These are phyloP conservation scores for Microctenopoma stevenorrisi DNA, from an alignment of 2,797 vertebrate species.

Conservation along the genomic window DNA sequence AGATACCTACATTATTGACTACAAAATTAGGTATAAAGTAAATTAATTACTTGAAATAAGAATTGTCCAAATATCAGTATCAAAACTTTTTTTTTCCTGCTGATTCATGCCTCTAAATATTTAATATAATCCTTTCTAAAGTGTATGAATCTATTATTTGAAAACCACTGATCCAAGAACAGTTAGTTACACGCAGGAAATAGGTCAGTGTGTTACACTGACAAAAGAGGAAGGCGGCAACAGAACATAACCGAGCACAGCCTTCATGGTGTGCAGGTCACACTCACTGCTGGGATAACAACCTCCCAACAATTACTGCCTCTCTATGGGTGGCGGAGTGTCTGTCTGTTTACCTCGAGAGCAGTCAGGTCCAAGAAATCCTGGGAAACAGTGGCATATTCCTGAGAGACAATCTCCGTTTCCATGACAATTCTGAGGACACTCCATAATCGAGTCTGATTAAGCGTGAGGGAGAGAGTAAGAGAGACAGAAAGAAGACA, in stretches of 20 bases:
- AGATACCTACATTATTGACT: too few relatives aligned
- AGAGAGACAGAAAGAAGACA: constrained; percentile 4
- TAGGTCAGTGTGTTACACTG: background rate
- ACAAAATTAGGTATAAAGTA: too few relatives aligned
- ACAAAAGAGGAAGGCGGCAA: background rate
- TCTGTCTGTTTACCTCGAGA: constrained; percentile 88
- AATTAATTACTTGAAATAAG: too few relatives aligned
- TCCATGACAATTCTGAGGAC: constrained; percentile 98
- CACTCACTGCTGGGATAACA: constrained; percentile 37
- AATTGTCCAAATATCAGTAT: too few relatives aligned
- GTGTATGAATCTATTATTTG: background rate
- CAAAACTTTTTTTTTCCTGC: too few relatives aligned
- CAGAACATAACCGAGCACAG: background rate
- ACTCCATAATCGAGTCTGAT: constrained; percentile 96
- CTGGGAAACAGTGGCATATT: constrained; percentile 98
- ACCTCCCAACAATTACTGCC: constrained; percentile 32
- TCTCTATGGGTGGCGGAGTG: constrained; percentile 12
- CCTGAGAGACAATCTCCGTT: constrained; percentile 98
- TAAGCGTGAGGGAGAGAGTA: constrained; percentile 9
- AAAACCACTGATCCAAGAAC: background rate
- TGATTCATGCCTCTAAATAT: background rate
- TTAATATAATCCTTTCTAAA: background rate
- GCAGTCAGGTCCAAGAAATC: constrained; percentile 97
- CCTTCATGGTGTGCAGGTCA: constrained; percentile 27
- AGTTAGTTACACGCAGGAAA: background rate